Conservation (phyloP, 1,140 invertebrate genomes). For the Drosophila pandora region DNA sequence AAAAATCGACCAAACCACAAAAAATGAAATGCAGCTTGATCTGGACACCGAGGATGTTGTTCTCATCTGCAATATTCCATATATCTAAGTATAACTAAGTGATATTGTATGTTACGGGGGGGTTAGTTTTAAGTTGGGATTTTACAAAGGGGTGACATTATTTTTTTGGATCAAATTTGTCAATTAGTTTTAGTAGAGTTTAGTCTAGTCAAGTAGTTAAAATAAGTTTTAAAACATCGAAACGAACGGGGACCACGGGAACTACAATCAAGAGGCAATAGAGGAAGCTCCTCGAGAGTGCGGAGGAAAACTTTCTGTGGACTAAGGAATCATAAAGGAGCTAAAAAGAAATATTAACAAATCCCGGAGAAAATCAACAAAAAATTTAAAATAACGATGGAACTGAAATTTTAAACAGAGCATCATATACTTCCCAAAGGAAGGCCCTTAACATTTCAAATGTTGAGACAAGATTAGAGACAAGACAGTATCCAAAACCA, state of each 20-base stretch:
- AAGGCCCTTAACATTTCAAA: no score
- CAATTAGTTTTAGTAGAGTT: constrained; percentile 5
- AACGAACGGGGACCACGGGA: neutral
- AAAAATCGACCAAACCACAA: neutral
- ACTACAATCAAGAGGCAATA: neutral
- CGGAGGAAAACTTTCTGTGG: neutral
- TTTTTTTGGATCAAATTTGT: constrained; percentile 4
- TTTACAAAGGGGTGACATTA: neutral
- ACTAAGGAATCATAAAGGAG: no score
- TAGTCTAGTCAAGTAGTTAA: neutral
- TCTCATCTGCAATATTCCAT: neutral
- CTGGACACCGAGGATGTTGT: constrained; percentile 7
- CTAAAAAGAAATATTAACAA: no score
- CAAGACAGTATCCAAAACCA: no score
- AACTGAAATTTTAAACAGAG: no score
- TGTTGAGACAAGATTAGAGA: no score
- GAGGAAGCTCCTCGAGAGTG: neutral
- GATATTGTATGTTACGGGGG: neutral
- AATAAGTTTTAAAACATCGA: neutral
- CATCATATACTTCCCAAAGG: no score
- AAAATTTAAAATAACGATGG: neutral
- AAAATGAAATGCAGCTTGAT: constrained; percentile 9
- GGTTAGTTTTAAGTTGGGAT: constrained; percentile 8
- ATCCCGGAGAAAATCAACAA: neutral
- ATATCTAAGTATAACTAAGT: constrained; percentile 22